Evolutionary conservation across 2,888 invertebrate species (phyloP).

Genomic region (Eremobia ochroleuca): DNA sequence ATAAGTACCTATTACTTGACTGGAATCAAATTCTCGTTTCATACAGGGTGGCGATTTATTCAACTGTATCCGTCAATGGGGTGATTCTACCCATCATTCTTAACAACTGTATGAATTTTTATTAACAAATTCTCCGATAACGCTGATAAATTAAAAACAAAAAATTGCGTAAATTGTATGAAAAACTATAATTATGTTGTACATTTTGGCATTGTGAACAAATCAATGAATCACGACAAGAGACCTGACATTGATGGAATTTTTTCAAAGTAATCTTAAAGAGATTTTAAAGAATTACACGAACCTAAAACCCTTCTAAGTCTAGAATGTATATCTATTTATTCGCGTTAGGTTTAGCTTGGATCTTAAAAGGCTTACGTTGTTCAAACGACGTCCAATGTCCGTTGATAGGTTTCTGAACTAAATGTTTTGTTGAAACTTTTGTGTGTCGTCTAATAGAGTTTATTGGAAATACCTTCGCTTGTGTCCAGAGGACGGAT

Average conservation of each 20-base stretch:
- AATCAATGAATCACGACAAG: too few relatives aligned
- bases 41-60: too few relatives aligned
- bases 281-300: slow-evolving; percentile 1
- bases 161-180: not conserved
- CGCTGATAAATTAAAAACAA: not conserved
- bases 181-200: not conserved
- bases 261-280: not conserved
- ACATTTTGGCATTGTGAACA: too few relatives aligned
- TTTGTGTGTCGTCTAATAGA: slow-evolving; percentile 12
- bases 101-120: too few relatives aligned
- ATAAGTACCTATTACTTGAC: not conserved
- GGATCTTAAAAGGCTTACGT: slow-evolving; percentile 30
- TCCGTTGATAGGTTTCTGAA: slow-evolving; percentile 24
- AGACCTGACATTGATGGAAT: not conserved
- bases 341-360: slow-evolving; percentile 22
- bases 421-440: slow-evolving; percentile 20
- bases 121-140: too few relatives aligned
- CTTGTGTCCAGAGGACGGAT: not conserved
- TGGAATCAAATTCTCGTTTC: slow-evolving; percentile 10
- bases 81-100: too few relatives aligned
- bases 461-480: slow-evolving; percentile 10
- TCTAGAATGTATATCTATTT: slow-evolving; percentile 9
- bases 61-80: too few relatives aligned
- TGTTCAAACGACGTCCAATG: slow-evolving; percentile 25
- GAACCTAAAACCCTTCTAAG: not conserved